These are phyloP conservation scores for Scaptodrosophila latifasciaeformis DNA, from an alignment of 2,888 invertebrate genomes.

Conservation along the genomic window DNA sequence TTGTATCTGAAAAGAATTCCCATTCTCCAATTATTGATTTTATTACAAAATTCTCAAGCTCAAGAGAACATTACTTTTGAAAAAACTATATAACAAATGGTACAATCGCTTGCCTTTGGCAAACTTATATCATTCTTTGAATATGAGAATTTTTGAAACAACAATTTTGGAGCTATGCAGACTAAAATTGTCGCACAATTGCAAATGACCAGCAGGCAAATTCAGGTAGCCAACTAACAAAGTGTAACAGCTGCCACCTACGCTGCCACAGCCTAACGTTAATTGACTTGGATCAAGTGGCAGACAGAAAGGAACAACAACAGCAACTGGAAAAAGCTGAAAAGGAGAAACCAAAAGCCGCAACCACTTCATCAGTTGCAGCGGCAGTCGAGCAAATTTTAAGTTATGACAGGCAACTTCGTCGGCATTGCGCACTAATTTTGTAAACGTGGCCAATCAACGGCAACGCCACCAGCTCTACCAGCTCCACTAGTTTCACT, in stretches of 20 bases:
- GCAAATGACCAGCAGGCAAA: slow-evolving; percentile 19
- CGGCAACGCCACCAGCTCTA: slow-evolving; percentile 17
- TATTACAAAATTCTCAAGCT: too few species aligned
- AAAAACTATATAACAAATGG: too few species aligned
- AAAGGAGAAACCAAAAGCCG: slow-evolving; percentile 2
- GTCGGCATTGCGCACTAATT: slow-evolving; percentile 49
- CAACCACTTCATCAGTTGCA: slow-evolving; percentile 46
- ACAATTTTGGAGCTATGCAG: background rate
- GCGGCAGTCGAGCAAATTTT: slow-evolving; percentile 13
- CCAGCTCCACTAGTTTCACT: slow-evolving; percentile 10
- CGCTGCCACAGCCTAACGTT: slow-evolving; percentile 36
- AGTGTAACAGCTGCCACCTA: slow-evolving; percentile 39
- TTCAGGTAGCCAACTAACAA: slow-evolving; percentile 42
- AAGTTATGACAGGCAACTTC: slow-evolving; percentile 40
- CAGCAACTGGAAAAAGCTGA: background rate
- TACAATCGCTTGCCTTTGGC: too few species aligned
- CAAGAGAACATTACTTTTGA: too few species aligned
- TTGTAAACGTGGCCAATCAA: slow-evolving; percentile 69
- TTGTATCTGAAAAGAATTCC: too few species aligned
- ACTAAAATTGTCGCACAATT: slow-evolving; percentile 29
- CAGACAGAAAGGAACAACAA: slow-evolving; percentile 2
- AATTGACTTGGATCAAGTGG: slow-evolving; percentile 50
- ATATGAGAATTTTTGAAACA: slow-evolving; percentile 1
- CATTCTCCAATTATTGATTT: too few species aligned
- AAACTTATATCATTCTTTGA: too few species aligned